Conservation (phyloP, 2,113 vertebrate species). For the Megaceryle maxima region DNA sequence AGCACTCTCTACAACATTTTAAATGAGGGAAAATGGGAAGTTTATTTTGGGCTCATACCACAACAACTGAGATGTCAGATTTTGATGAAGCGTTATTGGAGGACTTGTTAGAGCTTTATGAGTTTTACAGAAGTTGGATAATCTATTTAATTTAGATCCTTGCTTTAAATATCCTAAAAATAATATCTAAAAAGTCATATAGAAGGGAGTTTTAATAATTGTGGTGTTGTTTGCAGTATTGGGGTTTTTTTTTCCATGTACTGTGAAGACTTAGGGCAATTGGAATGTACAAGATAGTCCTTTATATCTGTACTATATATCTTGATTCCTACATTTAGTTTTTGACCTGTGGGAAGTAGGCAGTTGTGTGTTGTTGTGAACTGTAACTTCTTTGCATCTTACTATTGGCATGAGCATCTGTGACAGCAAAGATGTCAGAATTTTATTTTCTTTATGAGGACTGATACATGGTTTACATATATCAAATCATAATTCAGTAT, state of each 20-base stretch:
- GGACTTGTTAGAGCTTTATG: too few species aligned
- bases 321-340: neutral
- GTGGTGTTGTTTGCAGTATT: neutral
- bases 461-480: neutral
- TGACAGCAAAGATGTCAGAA: neutral
- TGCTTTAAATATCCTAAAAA: neutral
- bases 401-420: neutral
- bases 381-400: neutral
- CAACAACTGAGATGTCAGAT: neutral
- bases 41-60: neutral
- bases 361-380: neutral
- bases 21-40: neutral
- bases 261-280: neutral
- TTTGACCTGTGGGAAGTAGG: neutral
- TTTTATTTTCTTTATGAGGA: neutral
- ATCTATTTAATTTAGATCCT: neutral
- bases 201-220: neutral
- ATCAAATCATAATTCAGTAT: neutral
- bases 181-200: neutral
- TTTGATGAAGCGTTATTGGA: neutral
- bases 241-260: neutral
- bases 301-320: neutral
- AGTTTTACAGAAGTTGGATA: neutral
- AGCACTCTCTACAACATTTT: neutral
- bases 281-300: neutral